phyloP scores from a whole-genome alignment of 2,888 invertebrate species.

The Syritta pipiens region DNA sequence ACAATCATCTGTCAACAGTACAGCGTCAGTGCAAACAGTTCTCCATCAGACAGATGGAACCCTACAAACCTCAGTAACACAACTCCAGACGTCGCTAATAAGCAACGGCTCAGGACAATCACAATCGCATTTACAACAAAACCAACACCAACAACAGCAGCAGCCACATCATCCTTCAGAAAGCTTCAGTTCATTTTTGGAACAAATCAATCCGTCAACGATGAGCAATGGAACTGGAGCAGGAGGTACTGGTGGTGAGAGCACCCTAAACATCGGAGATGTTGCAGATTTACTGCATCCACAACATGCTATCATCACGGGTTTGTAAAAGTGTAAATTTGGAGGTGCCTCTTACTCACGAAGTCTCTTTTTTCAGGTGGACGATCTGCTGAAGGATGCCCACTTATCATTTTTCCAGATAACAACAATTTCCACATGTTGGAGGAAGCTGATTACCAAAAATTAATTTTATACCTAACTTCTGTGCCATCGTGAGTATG shows the following conservation, averaged over 20 bases:
- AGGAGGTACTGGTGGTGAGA: too few species aligned
- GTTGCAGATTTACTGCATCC: constrained; percentile 93
- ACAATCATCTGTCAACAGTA: constrained; percentile 78
- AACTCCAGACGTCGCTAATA: constrained; percentile 73
- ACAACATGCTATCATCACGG: constrained; percentile 94
- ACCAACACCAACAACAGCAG: constrained; percentile 40
- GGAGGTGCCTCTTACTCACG: background rate
- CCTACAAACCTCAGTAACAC: constrained; percentile 52
- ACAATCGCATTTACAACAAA: constrained; percentile 56
- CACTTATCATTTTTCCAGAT: constrained; percentile 97
- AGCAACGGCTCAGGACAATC: constrained; percentile 62
- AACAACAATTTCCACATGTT: constrained; percentile 91
- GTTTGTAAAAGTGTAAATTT: constrained; percentile 74
- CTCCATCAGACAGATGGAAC: constrained; percentile 74
- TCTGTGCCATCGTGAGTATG: constrained; percentile 95
- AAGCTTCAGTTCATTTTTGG: constrained; percentile 76
- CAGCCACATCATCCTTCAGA: constrained; percentile 71
- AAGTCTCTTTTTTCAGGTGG: constrained; percentile 81
- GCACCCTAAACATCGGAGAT: constrained; percentile 80
- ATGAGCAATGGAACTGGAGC: constrained; percentile 70
- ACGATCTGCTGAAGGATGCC: constrained; percentile 94
- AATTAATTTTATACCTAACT: constrained; percentile 95
- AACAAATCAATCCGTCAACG: constrained; percentile 75
- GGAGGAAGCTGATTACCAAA: constrained; percentile 92
- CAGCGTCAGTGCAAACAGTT: constrained; percentile 77